Evolutionary conservation across 2,797 vertebrate species (phyloP), one percentile per base, ranked within the genome.

Genomic region (Streptopelia turtur): DNA sequence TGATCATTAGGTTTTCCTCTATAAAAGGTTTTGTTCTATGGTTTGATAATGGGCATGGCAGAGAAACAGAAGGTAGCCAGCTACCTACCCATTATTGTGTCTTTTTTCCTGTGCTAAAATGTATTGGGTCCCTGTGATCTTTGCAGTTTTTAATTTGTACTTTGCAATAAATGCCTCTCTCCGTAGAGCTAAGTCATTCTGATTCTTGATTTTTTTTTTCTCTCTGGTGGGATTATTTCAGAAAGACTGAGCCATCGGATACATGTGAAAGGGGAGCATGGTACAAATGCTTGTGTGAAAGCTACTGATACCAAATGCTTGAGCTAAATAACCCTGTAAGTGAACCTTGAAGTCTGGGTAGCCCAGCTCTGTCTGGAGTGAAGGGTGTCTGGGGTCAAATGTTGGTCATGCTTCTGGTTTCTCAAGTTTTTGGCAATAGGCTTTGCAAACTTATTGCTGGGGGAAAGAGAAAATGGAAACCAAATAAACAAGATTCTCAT

Each of bases 1-100:
- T 82, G 79, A 94, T 95, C 71, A 52, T 95, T 96, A 93, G 64
- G 55, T 70, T 64, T 43, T 81, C n/a, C 31, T 72, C 52, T 74
- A 20, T 80, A 76, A 84, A 84, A 93, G 80, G 55, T 35, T 77
- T 92, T 68, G 64, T 94, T 94, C 56, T 20, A 11, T 65, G 64
- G 50, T 92, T 95, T 89, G 90, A 75, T 95, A 89, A 66, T 24
- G 37, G 41, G 52, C 27, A n/a, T 75, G 69, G 41, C n/a, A 74
- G 70, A 72, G 81, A 57, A 81, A 53, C 11, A 70, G 83, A 89
- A 89, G 56, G 52, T 89, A 74, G 75, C 70, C 85, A 74, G 24
- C 89, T 81, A 89, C 81, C 89, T 79, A 89, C 81, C 74, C 66
- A 86, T 95, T 95, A 72, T 30, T 88, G n/a, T 66, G 31, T 80